A percentile compares a stretch with the other conserved stretches of the same genome.
Conservation (phyloP, 1,140 invertebrate genomes). For the Diorhabda sublineata region DNA sequence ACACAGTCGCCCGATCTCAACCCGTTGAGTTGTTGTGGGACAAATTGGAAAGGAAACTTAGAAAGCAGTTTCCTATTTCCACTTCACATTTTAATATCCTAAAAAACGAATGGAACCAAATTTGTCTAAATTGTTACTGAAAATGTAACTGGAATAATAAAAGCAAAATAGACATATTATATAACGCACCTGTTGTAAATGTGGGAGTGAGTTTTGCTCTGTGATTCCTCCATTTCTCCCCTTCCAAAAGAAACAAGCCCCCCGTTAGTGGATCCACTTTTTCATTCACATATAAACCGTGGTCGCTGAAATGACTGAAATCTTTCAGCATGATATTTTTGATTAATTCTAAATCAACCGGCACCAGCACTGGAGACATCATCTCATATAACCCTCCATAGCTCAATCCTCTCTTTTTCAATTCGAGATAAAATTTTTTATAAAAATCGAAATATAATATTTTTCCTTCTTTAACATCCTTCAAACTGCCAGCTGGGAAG, state of each 20-base stretch:
- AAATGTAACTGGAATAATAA: no score
- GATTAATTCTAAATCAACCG: conserved; percentile 51
- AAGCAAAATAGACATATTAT: no score
- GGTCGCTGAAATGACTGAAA: conserved; percentile 48
- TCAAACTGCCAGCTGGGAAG: conserved; percentile 41
- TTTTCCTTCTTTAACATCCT: conserved; percentile 15
- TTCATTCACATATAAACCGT: conserved; percentile 44
- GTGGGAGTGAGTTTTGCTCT: conserved; percentile 49
- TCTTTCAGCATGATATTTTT: conserved; percentile 49
- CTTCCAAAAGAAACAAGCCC: conserved; percentile 49
- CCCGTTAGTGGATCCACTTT: conserved; percentile 48
- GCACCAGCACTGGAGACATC: conserved; percentile 21
- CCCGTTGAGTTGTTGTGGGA: no score
- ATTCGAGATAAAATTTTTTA: conserved; percentile 36
- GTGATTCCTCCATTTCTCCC: conserved; percentile 49
- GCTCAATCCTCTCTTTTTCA: conserved; percentile 26
- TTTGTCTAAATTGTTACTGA: no score
- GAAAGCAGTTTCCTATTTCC: no score
- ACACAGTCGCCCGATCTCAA: no score
- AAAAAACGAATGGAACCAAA: no score
- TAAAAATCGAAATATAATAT: not conserved
- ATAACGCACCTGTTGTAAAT: conserved; percentile 46
- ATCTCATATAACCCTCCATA: conserved; percentile 24
- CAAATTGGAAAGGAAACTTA: no score
- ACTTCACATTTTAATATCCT: no score